Evolutionary conservation across 2,797 vertebrate species (phyloP), one percentile per base, ranked within the genome.

Genomic region (Hypotaenidia okinawae): DNA sequence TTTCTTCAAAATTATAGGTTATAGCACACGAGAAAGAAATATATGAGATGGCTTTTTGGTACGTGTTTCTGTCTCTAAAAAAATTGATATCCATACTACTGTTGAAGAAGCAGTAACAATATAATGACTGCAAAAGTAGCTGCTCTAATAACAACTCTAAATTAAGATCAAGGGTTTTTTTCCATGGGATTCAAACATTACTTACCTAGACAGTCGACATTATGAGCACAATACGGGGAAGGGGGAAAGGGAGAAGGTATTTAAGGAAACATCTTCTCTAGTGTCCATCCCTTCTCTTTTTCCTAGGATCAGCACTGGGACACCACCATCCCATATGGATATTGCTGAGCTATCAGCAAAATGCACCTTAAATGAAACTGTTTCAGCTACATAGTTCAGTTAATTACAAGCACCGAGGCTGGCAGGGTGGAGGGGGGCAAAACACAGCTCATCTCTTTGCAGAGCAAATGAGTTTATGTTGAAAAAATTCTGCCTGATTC

Each of bases 371-470:
- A 75, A 61, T 15, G 17, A 14, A 12, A 30, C 23, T 2, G 2
- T 23, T 80, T 74, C 25, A 74, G 37, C 21, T 37, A 45, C 2
- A 0, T 18, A 11, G 39, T 69, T 82, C 28, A 68, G 9, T 57
- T 64, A 69, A 54, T 35, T 32, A 33, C 55, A 68, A 82, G 37
- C 32, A 58, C 24, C 33, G 25, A 67, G 9, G 27, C 16, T 35
- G 23, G 32, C 18, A 8, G 0, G 3, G 2, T 2, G 6, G 25
- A 1, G 2, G 2, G 15, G 3, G 16, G 25, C 14, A 69, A 79
- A 69, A 57, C 25, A 41, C 12, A 69, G 24, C 33, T 47, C 27
- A 28, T 10, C 23, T 49, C 43, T 37, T 13, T 25, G 6, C n/a
- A 69, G 16, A 41, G 18, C 41, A 63, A 58, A 39, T 41, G 22